Conservation (phyloP, 2,113 vertebrate species). For the Regulus satrapa region DNA sequence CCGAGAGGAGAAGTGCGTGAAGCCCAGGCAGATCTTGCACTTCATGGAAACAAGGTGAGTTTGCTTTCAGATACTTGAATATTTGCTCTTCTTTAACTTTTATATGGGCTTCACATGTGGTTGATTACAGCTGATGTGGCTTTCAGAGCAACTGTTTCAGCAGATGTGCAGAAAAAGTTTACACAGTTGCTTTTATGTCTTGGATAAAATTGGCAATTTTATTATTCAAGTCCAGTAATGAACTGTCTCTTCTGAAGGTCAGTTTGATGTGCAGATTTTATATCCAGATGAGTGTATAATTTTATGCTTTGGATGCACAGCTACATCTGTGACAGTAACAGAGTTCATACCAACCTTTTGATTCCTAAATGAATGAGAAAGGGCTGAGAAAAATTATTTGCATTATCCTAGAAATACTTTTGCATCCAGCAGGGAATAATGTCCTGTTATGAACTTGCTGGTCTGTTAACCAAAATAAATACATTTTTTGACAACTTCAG, state of each 20-base stretch:
- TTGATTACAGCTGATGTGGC: neutral
- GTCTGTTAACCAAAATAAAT: neutral
- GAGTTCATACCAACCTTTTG: neutral
- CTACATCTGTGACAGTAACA: neutral
- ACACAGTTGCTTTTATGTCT: neutral
- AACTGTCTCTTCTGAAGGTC: neutral
- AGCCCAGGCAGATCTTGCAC: constrained; percentile 79
- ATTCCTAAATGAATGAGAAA: neutral
- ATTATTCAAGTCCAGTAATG: neutral
- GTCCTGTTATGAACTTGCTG: neutral
- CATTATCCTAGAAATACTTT: neutral
- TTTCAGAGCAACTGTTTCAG: neutral
- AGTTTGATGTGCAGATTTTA: neutral
- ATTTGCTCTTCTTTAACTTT: neutral
- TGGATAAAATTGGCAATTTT: neutral
- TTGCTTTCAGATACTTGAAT: neutral
- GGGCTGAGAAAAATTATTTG: neutral
- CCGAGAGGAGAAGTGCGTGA: constrained; percentile 82
- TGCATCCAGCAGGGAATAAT: neutral
- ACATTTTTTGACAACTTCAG: neutral
- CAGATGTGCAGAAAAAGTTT: neutral
- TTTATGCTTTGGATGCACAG: neutral
- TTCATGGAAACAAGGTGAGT: constrained; percentile 89
- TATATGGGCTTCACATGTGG: neutral
- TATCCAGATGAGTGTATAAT: neutral